Conservation (phyloP, 2,888 invertebrate genomes). For the Trichopoda pennipes region DNA sequence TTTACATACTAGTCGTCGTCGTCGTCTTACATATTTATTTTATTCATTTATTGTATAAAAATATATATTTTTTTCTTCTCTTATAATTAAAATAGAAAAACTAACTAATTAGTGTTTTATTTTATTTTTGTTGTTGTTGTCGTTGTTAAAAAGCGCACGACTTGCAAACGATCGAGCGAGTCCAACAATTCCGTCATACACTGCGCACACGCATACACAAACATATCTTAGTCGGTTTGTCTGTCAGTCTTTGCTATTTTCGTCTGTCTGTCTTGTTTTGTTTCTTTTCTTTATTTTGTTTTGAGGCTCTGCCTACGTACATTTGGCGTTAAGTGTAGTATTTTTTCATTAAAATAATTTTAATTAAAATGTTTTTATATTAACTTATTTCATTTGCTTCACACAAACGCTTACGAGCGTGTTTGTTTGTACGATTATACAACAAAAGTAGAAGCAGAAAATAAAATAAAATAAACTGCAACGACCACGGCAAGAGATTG, state of each 20-base stretch:
- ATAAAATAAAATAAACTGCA: conserved; percentile 50
- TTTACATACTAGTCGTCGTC: conserved; percentile 16
- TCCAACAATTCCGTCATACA: conserved; percentile 44
- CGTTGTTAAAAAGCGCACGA: conserved; percentile 67
- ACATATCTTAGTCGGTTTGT: conserved; percentile 30
- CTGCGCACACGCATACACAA: conserved; percentile 17
- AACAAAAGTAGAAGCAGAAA: conserved; percentile 47
- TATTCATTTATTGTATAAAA: conserved; percentile 37
- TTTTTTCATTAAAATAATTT: conserved; percentile 70
- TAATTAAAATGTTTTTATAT: conserved; percentile 68
- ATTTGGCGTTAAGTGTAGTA: conserved; percentile 67
- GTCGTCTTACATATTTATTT: conserved; percentile 27
- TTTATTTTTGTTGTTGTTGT: conserved; percentile 36
- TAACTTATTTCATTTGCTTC: conserved; percentile 51
- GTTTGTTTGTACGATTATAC: conserved; percentile 28
- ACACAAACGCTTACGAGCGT: background rate
- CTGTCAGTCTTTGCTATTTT: conserved; percentile 18
- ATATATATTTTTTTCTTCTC: conserved; percentile 32
- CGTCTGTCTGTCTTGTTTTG: too few species aligned
- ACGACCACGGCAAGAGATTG: conserved; percentile 61
- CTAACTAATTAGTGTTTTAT: conserved; percentile 71
- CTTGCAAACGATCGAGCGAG: conserved; percentile 62
- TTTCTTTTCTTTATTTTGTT: conserved; percentile 29
- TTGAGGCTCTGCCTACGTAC: conserved; percentile 60
- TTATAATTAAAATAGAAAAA: conserved; percentile 72